Evolutionary conservation across 2,797 vertebrate species (phyloP).

Genomic region (Mus caroli): DNA sequence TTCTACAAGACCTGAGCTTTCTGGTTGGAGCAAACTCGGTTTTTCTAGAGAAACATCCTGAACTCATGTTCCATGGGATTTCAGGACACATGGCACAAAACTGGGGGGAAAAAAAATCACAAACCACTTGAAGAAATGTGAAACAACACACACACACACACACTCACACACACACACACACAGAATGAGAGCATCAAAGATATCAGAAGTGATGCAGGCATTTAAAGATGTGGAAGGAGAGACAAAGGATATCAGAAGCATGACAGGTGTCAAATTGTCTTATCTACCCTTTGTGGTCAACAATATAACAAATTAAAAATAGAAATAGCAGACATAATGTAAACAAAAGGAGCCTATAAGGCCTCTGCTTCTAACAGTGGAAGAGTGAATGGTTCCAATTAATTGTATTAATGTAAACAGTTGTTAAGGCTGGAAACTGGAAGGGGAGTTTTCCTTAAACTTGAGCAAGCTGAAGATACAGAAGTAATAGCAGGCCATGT

Average conservation of each 20-base stretch:
- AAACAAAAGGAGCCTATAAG: not conserved
- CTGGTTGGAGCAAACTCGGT: not conserved
- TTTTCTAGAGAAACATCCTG: not conserved
- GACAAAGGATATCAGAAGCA: not conserved
- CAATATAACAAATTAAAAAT: not conserved
- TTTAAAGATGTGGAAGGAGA: not conserved
- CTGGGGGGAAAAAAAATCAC: not conserved
- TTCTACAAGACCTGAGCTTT: not conserved
- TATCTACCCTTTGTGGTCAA: no score
- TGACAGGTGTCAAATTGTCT: not conserved
- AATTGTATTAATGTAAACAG: not conserved
- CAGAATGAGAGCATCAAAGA: not conserved
- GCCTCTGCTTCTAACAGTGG: not conserved
- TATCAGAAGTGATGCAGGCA: not conserved
- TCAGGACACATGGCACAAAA: not conserved
- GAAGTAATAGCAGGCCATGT: not conserved
- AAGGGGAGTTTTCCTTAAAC: not conserved
- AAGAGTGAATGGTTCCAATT: no score
- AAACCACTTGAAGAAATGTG: not conserved
- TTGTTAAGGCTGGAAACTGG: not conserved
- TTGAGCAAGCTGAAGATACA: not conserved
- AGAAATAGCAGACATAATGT: not conserved
- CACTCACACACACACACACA: not conserved
- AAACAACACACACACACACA: not conserved
- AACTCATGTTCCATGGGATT: not conserved